Percentiles rank a stretch among this genome's conserved stretches.
Evolutionary conservation across 2,888 invertebrate genomes (phyloP).

Genomic region (Eudasyphora cyanicolor): DNA sequence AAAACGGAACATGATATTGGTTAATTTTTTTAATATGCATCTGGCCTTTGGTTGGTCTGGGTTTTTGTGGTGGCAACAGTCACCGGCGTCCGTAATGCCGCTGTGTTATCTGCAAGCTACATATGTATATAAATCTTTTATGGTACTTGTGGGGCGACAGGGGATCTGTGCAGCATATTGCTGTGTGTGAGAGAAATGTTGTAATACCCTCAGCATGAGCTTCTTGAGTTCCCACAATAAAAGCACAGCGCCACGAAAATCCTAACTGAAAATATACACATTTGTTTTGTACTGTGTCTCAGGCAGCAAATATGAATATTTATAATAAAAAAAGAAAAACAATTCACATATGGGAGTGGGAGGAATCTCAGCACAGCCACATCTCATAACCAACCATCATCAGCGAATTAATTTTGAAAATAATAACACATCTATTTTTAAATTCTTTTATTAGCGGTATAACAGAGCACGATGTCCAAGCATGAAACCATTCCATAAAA

Average conservation of each 20-base stretch:
- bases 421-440: neutral
- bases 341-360: no score
- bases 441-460: neutral
- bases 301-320: slow-evolving; percentile 21
- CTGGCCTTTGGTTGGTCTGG: neutral
- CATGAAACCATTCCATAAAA: no score
- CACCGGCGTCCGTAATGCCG: neutral
- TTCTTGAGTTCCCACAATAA: slow-evolving; percentile 1
- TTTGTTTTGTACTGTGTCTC: neutral
- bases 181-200: neutral
- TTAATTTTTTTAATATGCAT: neutral
- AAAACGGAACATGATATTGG: neutral
- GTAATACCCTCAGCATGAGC: neutral
- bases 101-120: no score
- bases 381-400: no score
- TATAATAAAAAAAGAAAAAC: neutral
- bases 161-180: neutral
- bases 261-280: neutral
- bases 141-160: no score
- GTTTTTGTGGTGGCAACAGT: neutral
- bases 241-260: neutral
- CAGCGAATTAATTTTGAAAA: slow-evolving; percentile 1
- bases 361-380: no score
- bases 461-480: neutral
- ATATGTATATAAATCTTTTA: no score